phyloP scores from a whole-genome alignment of 1,140 invertebrate genomes.

The Megathymus violae region DNA sequence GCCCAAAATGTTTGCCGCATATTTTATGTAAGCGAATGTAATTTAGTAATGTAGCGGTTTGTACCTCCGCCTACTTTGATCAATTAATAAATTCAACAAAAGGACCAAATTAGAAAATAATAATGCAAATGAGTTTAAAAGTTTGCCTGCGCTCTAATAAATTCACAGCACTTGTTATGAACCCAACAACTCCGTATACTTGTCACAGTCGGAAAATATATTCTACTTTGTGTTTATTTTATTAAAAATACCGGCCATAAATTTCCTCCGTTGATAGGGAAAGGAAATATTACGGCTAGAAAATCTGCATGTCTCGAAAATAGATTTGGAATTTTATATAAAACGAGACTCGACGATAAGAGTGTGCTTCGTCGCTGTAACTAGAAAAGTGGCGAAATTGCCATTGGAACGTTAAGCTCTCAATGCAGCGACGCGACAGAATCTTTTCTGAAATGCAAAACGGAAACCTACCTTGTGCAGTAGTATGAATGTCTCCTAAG shows the following conservation, averaged over 20 bases:
- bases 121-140: constrained; percentile 44
- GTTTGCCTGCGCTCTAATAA: constrained; percentile 34
- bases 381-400: constrained; percentile 29
- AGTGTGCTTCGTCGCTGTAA: constrained; percentile 28
- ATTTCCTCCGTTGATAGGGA: constrained; percentile 17
- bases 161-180: not conserved
- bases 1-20: constrained; percentile 55
- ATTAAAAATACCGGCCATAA: constrained; percentile 23
- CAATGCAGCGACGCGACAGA: constrained; percentile 4
- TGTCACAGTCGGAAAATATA: constrained; percentile 7
- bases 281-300: constrained; percentile 24
- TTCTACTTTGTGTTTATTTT: constrained; percentile 9
- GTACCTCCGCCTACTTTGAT: constrained; percentile 44
- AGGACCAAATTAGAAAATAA: constrained; percentile 48
- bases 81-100: constrained; percentile 33
- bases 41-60: constrained; percentile 50
- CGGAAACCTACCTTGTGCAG: not conserved
- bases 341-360: constrained; percentile 27
- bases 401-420: constrained; percentile 29
- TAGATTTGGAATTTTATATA: constrained; percentile 31
- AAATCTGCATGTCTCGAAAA: constrained; percentile 32
- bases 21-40: constrained; percentile 54
- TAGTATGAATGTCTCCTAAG: constrained; percentile 1
- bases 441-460: constrained; percentile 17
- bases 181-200: not conserved